Conservation (phyloP, 2,797 vertebrate genomes). For the Myiothlypis chrysogaster region DNA sequence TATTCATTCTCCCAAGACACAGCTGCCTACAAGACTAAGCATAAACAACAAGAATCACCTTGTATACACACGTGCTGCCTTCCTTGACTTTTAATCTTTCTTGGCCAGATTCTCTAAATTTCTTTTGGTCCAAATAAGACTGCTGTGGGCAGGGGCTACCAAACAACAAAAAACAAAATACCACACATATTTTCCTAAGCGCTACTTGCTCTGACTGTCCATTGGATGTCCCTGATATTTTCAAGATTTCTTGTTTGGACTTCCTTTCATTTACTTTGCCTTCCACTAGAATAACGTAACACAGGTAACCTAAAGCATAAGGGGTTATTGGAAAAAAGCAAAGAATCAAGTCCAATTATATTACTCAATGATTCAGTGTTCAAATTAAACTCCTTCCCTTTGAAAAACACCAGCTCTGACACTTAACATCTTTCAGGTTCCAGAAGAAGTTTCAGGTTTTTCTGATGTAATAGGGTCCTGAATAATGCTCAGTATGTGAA, state of each 20-base stretch:
- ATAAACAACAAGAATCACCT: background rate
- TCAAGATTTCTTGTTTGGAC: background rate
- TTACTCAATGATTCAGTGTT: background rate
- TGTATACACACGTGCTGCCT: background rate
- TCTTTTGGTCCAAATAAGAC: background rate
- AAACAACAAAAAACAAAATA: background rate
- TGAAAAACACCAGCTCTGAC: background rate
- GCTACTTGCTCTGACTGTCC: background rate
- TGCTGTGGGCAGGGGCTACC: fast-evolving
- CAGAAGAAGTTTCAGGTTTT: background rate
- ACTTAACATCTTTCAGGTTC: background rate
- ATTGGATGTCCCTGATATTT: background rate
- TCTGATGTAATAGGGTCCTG: background rate
- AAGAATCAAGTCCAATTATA: background rate
- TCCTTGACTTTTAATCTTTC: background rate
- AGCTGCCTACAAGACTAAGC: background rate
- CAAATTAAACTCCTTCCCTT: background rate
- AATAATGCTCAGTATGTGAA: background rate
- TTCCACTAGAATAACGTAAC: background rate
- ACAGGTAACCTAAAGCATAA: background rate
- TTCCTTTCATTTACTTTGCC: background rate
- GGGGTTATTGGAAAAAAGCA: background rate
- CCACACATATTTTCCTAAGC: background rate
- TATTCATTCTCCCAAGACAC: background rate
- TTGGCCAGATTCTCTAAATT: background rate